Evolutionary conservation across 1,140 invertebrate species (phyloP), one percentile per base, ranked within the genome.

Genomic region (Drosophila punjabiensis): DNA sequence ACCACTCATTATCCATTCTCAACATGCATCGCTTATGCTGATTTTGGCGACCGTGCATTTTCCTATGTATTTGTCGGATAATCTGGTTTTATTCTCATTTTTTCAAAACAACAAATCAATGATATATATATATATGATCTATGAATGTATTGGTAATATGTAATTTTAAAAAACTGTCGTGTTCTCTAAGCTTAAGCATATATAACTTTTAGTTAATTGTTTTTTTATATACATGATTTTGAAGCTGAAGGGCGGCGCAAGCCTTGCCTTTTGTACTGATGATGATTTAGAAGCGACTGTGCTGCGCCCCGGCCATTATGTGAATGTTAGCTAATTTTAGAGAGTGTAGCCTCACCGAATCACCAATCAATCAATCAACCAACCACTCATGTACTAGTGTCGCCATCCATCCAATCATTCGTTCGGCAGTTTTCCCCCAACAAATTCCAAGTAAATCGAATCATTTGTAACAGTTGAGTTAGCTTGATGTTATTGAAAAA

Each of bases 251-350:
- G 35, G 35, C 55, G 20, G 81, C 70, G 68, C 77, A 60, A 79
- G 68, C 56, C 59, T 37, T 56, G 39, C 60, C 59, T 53, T 81
- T 75, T 81, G 83, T 87, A 86, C 67, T 87, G 37, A 85, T 82
- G 78, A 85, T 68, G 47, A 47, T 48, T 67, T 76, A 50, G 33
- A 76, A 62, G 41, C 70, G 55, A 70, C 62, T 81, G 39, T 67
- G 75, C 83, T 76, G 70, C 62, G 50, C 76, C 83, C 76, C 83
- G 50, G 66, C 66, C 74, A 77, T 79, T 67, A 85, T 79, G 85
- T 85, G 74, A 88, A 88, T 88, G 85, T 88, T 88, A 88, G 85
- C 85, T 89, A 88, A 88, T 89, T 87, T 87, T 88, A 87, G 79
- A 82, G 76, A 37, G 55, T 56, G 55, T 76, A 82, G 62, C 80